A percentile compares a stretch with the other conserved stretches of the same genome.
These are phyloP conservation scores for Cataglyphis rosenhaueri DNA, from an alignment of 2,888 invertebrate species.

Conservation along the genomic window DNA sequence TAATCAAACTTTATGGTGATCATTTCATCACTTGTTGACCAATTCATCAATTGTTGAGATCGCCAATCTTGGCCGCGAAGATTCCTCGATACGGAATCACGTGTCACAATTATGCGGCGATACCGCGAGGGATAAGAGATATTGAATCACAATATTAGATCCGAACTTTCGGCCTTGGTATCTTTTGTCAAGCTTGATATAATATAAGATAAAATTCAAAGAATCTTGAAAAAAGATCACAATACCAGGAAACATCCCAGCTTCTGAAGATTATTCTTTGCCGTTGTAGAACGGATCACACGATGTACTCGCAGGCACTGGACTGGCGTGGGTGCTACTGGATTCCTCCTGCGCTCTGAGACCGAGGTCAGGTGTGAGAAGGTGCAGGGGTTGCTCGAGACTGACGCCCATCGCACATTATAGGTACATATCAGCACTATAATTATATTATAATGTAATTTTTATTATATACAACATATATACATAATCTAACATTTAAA, in stretches of 20 bases:
- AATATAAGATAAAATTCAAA: neutral
- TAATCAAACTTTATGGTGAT: neutral
- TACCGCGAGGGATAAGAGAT: neutral
- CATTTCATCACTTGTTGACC: neutral
- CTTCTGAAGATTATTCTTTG: neutral
- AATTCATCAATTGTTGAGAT: neutral
- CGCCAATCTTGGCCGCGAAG: neutral
- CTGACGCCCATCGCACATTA: slow-evolving; percentile 57
- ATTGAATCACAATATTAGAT: neutral
- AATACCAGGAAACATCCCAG: neutral
- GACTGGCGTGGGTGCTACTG: slow-evolving; percentile 63
- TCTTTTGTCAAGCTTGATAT: neutral
- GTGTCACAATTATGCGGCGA: slow-evolving; percentile 9
- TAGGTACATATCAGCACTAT: slow-evolving; percentile 59
- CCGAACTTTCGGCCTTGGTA: neutral
- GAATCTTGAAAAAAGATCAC: neutral
- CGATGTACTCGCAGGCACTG: slow-evolving; percentile 56
- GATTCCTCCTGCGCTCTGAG: slow-evolving; percentile 47
- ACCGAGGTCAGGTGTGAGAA: slow-evolving; percentile 65
- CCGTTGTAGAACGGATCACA: slow-evolving; percentile 1
- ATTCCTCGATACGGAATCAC: slow-evolving; percentile 14
- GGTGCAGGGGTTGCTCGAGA: slow-evolving; percentile 66
- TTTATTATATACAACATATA: neutral
- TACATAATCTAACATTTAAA: neutral
- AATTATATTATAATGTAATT: neutral